phyloP scores from a whole-genome alignment of 2,113 vertebrate species.

The Dryoscopus gambensis region DNA sequence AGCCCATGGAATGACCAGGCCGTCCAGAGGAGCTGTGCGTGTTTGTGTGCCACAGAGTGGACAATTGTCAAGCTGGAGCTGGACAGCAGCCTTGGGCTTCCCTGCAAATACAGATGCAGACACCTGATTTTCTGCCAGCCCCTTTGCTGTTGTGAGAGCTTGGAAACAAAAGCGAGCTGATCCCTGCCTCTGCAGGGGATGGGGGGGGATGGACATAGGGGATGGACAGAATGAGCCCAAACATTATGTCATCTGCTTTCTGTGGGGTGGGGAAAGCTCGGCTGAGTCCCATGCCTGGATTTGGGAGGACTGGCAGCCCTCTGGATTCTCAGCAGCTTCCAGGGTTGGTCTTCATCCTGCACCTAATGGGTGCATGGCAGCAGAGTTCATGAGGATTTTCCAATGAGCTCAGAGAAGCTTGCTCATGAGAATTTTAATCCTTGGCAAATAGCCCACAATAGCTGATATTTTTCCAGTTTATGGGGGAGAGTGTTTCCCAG shows the following conservation, averaged over 20 bases:
- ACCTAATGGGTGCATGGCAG: neutral
- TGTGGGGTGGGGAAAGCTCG: neutral
- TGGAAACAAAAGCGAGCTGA: neutral
- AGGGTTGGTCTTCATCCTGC: neutral
- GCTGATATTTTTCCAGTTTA: constrained; percentile 39
- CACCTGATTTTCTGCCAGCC: neutral
- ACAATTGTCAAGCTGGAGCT: neutral
- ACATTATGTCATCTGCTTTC: neutral
- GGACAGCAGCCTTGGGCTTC: neutral
- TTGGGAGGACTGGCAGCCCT: neutral
- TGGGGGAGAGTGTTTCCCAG: neutral
- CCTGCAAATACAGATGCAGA: neutral
- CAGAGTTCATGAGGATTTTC: neutral
- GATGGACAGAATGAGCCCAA: neutral
- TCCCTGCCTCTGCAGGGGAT: neutral
- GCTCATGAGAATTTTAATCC: constrained; percentile 23
- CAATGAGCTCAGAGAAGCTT: constrained; percentile 24
- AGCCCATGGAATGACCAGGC: neutral
- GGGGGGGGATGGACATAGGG: no score
- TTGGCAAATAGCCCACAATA: constrained; percentile 6
- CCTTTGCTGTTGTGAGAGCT: neutral
- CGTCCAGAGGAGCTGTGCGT: neutral
- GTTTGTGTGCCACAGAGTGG: neutral
- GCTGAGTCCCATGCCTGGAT: neutral
- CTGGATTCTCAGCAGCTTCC: neutral